phyloP scores from a whole-genome alignment of 2,888 invertebrate species.

The Hemistola chrysoprasaria region DNA sequence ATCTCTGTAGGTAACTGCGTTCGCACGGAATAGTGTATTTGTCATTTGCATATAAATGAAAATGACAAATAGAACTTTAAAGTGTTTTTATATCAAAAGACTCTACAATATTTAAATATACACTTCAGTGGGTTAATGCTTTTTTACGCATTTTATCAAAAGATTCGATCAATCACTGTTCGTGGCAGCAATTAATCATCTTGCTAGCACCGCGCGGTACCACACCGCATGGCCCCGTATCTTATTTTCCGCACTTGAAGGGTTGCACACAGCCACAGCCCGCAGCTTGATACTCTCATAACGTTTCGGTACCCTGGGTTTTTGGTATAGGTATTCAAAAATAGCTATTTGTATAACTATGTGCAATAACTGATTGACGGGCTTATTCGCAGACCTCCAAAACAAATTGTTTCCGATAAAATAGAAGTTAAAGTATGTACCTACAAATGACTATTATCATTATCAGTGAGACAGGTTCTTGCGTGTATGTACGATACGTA shows the following conservation, averaged over 20 bases:
- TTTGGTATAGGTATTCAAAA: conserved; percentile 14
- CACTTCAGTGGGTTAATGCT: conserved; percentile 20
- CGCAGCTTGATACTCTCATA: too few relatives aligned
- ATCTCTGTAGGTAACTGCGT: conserved; percentile 35
- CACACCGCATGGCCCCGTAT: conserved; percentile 20
- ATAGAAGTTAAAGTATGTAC: too few relatives aligned
- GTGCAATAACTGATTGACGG: too few relatives aligned
- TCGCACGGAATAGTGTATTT: conserved; percentile 58
- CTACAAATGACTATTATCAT: conserved; percentile 1
- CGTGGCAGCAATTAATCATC: conserved; percentile 71
- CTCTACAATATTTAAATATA: conserved; percentile 42
- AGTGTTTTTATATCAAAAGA: conserved; percentile 48
- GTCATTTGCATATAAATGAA: conserved; percentile 53
- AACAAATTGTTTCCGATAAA: too few relatives aligned
- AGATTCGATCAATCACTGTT: conserved; percentile 67
- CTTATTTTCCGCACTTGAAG: conserved; percentile 40
- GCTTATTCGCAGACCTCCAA: too few relatives aligned
- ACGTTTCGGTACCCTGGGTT: conserved; percentile 31
- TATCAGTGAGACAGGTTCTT: conserved; percentile 44
- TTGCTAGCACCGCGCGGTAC: conserved; percentile 42
- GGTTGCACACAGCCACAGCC: conserved; percentile 34
- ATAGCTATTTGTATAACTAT: conserved; percentile 36
- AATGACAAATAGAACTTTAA: conserved; percentile 71
- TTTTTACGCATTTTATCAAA: conserved; percentile 45
- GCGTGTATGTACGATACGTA: conserved; percentile 45